phyloP scores from a whole-genome alignment of 2,113 vertebrate species.

The Pagrus major region DNA sequence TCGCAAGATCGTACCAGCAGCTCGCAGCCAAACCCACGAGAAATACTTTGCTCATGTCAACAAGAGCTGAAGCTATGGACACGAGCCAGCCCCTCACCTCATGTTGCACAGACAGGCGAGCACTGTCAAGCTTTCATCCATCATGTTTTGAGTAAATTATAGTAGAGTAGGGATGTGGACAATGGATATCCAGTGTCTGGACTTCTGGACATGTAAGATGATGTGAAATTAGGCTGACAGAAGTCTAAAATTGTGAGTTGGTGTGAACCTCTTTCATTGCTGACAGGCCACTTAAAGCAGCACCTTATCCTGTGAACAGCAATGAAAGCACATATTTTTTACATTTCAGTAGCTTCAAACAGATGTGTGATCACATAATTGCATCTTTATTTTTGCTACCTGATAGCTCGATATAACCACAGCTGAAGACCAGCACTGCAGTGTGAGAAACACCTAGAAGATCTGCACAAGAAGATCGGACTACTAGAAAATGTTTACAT shows the following conservation, averaged over 20 bases:
- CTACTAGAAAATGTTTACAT: too few relatives aligned
- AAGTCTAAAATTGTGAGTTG: conserved; percentile 38
- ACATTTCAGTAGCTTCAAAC: not conserved
- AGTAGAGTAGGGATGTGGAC: conserved; percentile 48
- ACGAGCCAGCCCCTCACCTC: conserved; percentile 42
- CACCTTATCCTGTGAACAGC: not conserved
- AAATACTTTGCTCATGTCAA: conserved; percentile 68
- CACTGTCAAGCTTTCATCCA: conserved; percentile 58
- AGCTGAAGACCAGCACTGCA: not conserved
- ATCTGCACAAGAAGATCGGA: not conserved
- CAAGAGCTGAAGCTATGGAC: conserved; percentile 57
- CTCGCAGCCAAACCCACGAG: conserved; percentile 67
- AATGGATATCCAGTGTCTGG: conserved; percentile 35
- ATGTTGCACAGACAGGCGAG: conserved; percentile 19
- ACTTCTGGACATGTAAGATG: conserved; percentile 26
- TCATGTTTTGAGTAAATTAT: conserved; percentile 58
- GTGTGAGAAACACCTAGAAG: not conserved
- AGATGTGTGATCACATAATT: not conserved
- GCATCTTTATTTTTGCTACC: not conserved
- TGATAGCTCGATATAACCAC: not conserved
- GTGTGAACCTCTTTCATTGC: not conserved
- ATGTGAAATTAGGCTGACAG: conserved; percentile 33
- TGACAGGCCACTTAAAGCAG: not conserved
- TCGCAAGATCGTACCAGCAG: conserved; percentile 42
- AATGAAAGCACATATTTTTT: not conserved